A percentile compares a stretch with the other conserved stretches of the same genome.
Conservation (phyloP, 2,797 vertebrate genomes). For the Periophthalmus magnuspinnatus region DNA sequence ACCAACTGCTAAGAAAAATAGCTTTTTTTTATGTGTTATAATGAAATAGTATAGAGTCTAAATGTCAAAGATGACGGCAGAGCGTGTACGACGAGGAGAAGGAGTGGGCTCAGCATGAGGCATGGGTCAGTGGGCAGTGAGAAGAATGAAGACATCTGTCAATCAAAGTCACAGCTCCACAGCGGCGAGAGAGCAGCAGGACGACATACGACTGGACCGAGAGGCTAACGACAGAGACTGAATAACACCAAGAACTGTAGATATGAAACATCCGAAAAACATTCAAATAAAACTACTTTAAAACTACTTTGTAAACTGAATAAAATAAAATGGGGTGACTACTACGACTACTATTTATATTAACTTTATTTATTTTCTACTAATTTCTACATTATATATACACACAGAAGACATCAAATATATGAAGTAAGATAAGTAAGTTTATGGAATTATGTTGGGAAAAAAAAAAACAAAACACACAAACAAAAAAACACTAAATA, state of each 20-base stretch:
- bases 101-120: neutral
- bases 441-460: too few species aligned
- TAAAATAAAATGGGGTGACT: too few species aligned
- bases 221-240: neutral
- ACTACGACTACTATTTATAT: too few species aligned
- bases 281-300: neutral
- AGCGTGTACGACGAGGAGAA: neutral
- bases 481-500: too few species aligned
- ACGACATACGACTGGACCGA: neutral
- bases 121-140: neutral
- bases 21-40: neutral
- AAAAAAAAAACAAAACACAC: too few species aligned
- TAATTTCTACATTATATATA: too few species aligned
- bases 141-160: conserved; percentile 1
- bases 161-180: conserved; percentile 4
- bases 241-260: neutral
- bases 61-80: neutral
- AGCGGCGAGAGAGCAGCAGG: neutral
- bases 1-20: too few species aligned
- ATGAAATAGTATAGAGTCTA: neutral
- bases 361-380: too few species aligned
- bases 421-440: too few species aligned
- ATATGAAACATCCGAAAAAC: neutral
- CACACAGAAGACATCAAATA: too few species aligned
- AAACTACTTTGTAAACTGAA: neutral